Evolutionary conservation across 1,140 invertebrate species (phyloP).

Genomic region (Littorina saxatilis): DNA sequence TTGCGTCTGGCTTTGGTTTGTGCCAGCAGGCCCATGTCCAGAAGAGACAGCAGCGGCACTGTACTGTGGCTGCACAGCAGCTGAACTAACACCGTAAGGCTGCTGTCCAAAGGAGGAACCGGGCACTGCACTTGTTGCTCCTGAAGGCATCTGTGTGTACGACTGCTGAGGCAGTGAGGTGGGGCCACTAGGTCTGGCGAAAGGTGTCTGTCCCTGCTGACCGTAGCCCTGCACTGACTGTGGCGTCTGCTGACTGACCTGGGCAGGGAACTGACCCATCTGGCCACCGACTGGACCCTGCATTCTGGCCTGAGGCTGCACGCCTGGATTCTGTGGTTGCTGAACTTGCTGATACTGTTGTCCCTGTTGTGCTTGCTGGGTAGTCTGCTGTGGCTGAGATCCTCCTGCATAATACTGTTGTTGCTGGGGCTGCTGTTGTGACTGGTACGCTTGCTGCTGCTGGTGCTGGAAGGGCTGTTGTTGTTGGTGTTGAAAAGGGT

Average conservation of each 20-base stretch:
- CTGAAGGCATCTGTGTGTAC: background rate
- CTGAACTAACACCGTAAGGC: background rate
- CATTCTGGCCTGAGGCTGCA: background rate
- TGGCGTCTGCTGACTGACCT: background rate
- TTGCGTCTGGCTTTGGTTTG: background rate
- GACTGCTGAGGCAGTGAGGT: background rate
- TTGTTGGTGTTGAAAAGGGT: background rate
- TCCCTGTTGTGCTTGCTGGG: background rate
- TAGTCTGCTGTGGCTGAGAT: background rate
- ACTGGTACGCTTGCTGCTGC: conserved; percentile 1
- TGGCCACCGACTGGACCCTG: background rate
- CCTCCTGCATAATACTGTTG: conserved; percentile 40
- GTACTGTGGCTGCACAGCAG: background rate
- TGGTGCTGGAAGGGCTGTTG: background rate
- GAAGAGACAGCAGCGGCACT: background rate
- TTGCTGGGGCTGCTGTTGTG: conserved; percentile 41
- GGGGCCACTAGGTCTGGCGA: background rate
- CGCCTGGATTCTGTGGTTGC: background rate
- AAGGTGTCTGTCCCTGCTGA: background rate
- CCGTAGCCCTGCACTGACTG: background rate
- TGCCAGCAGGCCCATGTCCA: background rate
- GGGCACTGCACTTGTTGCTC: background rate
- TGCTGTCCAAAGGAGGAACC: conserved; percentile 1
- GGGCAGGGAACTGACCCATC: background rate
- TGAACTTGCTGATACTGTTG: background rate